Percentiles rank a stretch among this genome's conserved stretches.
These are phyloP conservation scores for Ormyrus pomaceus DNA, from an alignment of 2,888 invertebrate species.

Conservation along the genomic window DNA sequence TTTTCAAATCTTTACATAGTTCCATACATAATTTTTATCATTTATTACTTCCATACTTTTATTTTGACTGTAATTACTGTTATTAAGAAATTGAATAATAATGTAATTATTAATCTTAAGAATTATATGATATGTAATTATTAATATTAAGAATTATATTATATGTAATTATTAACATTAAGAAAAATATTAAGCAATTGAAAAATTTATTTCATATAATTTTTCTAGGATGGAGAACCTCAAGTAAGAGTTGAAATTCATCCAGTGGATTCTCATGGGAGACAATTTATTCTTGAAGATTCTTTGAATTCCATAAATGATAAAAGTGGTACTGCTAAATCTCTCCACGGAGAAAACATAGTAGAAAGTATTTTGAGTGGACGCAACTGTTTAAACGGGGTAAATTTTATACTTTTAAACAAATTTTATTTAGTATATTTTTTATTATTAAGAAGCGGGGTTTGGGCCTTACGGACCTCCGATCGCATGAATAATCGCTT, in stretches of 20 bases:
- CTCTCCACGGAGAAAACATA: conserved; percentile 74
- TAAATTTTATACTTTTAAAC: conserved; percentile 72
- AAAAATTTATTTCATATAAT: conserved; percentile 8
- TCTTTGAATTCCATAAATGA: conserved; percentile 62
- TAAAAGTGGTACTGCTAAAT: conserved; percentile 75
- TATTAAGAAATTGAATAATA: neutral
- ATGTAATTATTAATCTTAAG: neutral
- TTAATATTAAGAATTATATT: neutral
- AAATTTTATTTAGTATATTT: conserved; percentile 11
- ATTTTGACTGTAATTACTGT: neutral
- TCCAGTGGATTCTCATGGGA: conserved; percentile 78
- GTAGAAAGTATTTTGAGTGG: conserved; percentile 89
- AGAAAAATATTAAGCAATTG: neutral
- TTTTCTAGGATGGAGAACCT: conserved; percentile 80
- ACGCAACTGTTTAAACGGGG: conserved; percentile 91
- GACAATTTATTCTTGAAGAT: conserved; percentile 65
- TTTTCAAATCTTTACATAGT: too few species aligned
- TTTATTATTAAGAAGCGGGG: neutral
- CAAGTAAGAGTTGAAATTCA: conserved; percentile 83
- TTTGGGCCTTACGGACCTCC: too few species aligned
- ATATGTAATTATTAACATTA: neutral
- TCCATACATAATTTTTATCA: neutral
- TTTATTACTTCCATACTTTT: neutral
- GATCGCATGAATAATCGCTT: too few species aligned
- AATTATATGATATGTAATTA: neutral